Evolutionary conservation across 2,888 invertebrate genomes (phyloP).

Genomic region (Chromoteleia sp.): DNA sequence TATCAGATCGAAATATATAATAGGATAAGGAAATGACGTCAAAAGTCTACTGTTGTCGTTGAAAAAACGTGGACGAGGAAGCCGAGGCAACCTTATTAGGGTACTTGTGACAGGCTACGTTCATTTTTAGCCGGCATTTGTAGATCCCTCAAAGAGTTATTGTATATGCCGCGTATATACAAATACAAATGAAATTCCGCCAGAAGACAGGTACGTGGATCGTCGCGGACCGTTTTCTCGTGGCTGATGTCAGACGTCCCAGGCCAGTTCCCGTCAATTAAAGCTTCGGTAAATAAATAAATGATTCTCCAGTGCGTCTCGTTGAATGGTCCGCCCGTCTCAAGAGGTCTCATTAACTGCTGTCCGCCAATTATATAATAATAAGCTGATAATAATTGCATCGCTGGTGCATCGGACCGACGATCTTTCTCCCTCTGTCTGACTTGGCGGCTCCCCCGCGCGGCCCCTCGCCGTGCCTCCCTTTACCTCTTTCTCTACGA

Average conservation of each 20-base stretch:
- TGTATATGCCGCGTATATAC: constrained; percentile 59
- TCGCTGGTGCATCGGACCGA: constrained; percentile 80
- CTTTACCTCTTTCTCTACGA: constrained; percentile 55
- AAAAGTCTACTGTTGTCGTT: constrained; percentile 25
- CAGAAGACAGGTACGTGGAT: constrained; percentile 55
- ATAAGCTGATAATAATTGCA: constrained; percentile 84
- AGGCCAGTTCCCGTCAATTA: constrained; percentile 81
- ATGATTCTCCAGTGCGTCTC: constrained; percentile 79
- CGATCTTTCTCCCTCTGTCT: constrained; percentile 70
- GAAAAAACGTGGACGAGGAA: constrained; percentile 14
- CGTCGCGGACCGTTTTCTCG: constrained; percentile 49
- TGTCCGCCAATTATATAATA: constrained; percentile 83
- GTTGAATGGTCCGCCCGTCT: constrained; percentile 79
- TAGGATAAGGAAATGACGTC: constrained; percentile 22
- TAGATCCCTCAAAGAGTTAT: constrained; percentile 63
- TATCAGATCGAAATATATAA: background rate
- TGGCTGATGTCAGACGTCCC: constrained; percentile 65
- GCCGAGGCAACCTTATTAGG: constrained; percentile 50
- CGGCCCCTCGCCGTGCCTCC: constrained; percentile 20
- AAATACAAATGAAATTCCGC: constrained; percentile 61
- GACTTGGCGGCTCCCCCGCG: constrained; percentile 12
- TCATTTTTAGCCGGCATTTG: constrained; percentile 54
- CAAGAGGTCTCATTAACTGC: constrained; percentile 83
- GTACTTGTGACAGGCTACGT: constrained; percentile 51
- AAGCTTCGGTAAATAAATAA: constrained; percentile 80